Conservation (phyloP, 2,797 vertebrate species). For the Simalia tracyae region DNA sequence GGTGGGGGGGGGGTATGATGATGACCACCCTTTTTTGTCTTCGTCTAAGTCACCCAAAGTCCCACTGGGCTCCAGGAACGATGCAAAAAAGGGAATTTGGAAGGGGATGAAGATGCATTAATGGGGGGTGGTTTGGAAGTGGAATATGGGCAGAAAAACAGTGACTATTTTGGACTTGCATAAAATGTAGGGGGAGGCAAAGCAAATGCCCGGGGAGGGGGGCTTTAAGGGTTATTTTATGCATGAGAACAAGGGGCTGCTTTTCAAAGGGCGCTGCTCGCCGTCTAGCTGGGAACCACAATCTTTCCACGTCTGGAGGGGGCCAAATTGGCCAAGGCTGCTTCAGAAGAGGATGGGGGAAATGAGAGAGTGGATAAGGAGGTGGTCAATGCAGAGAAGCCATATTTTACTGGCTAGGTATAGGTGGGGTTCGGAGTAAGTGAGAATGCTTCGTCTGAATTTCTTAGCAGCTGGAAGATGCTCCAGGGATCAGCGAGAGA, state of each 20-base stretch:
- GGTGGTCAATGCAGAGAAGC: neutral
- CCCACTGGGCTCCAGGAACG: neutral
- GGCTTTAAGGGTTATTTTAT: neutral
- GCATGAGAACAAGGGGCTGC: no score
- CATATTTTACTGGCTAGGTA: neutral
- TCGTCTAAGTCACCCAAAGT: neutral
- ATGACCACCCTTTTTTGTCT: neutral
- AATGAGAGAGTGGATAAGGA: neutral
- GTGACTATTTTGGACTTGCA: neutral
- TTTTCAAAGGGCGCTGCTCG: neutral
- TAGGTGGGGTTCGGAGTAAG: neutral
- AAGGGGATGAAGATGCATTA: neutral
- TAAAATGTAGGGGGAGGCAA: neutral
- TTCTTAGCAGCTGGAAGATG: neutral
- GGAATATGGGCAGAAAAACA: neutral
- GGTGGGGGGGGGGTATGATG: neutral
- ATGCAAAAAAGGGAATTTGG: neutral
- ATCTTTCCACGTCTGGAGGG: neutral
- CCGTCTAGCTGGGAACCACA: neutral
- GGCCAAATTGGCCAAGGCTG: neutral
- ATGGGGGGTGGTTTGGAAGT: neutral
- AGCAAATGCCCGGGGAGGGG: neutral
- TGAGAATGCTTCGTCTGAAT: no score
- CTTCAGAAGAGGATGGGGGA: neutral
- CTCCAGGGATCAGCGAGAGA: neutral